Evolutionary conservation across 2,888 invertebrate species (phyloP).

Genomic region (Ormyrus nitidulus): DNA sequence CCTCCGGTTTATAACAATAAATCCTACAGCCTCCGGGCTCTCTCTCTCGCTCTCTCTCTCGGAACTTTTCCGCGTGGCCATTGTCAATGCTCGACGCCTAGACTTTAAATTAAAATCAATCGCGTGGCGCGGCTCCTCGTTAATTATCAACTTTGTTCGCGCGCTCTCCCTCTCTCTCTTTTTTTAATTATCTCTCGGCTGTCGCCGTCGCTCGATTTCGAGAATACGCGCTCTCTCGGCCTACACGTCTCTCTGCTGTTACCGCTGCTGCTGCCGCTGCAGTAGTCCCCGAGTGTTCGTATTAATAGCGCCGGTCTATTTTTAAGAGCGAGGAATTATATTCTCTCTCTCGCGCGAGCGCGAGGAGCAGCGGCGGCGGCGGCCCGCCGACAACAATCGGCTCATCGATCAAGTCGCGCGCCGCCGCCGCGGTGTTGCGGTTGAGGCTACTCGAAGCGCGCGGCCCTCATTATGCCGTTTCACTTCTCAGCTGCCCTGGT

Average conservation of each 20-base stretch:
- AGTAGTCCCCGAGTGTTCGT: not conserved
- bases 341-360: not conserved
- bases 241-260: not conserved
- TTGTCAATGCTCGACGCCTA: not conserved
- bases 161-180: not conserved
- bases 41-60: not conserved
- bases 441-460: too few species aligned
- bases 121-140: not conserved
- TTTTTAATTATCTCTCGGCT: slow-evolving; percentile 25
- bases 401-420: slow-evolving; percentile 51
- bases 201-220: slow-evolving; percentile 8
- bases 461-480: not conserved
- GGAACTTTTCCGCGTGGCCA: not conserved
- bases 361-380: slow-evolving; percentile 4
- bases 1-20: slow-evolving; percentile 13
- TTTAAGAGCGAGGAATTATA: not conserved
- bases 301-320: slow-evolving; percentile 49
- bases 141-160: slow-evolving; percentile 4
- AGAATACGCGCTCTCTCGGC: slow-evolving; percentile 2
- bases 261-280: too few species aligned
- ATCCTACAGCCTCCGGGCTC: not conserved
- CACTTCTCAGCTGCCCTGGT: not conserved
- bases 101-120: slow-evolving; percentile 38
- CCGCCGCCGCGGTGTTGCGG: not conserved
- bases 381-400: slow-evolving; percentile 48